Evolutionary conservation across 2,888 invertebrate species (phyloP).

Genomic region (Petrolisthes manimaculis): DNA sequence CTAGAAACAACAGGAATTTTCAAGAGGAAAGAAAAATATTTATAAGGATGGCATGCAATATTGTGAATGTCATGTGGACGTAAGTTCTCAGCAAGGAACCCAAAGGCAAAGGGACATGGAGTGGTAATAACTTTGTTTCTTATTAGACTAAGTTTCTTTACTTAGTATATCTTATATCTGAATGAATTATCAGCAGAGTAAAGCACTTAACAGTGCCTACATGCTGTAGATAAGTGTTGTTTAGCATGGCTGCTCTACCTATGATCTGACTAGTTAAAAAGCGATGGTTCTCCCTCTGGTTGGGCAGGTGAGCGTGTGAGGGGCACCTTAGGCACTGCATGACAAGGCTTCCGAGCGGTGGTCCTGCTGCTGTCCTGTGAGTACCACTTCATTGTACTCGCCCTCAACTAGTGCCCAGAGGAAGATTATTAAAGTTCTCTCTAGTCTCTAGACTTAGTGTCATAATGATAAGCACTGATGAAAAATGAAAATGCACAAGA

Average conservation of each 20-base stretch:
- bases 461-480: neutral
- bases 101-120: neutral
- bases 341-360: conserved; percentile 20
- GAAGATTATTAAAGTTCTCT: neutral
- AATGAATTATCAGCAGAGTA: neutral
- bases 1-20: too few species aligned
- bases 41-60: too few species aligned
- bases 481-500: neutral
- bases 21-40: too few species aligned
- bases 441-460: neutral
- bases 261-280: conserved; percentile 26
- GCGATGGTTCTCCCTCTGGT: conserved; percentile 27
- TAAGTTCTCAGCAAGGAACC: neutral
- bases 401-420: conserved; percentile 7
- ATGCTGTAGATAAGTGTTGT: conserved; percentile 5
- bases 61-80: too few species aligned
- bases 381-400: conserved; percentile 18
- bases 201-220: neutral
- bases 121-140: neutral
- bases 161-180: neutral
- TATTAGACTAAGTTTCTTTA: neutral
- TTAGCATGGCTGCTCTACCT: conserved; percentile 17
- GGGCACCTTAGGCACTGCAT: conserved; percentile 31
- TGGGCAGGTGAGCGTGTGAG: conserved; percentile 34
- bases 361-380: conserved; percentile 20